Evolutionary conservation across 2,888 invertebrate genomes (phyloP).

Genomic region (Lysandra bellargus): DNA sequence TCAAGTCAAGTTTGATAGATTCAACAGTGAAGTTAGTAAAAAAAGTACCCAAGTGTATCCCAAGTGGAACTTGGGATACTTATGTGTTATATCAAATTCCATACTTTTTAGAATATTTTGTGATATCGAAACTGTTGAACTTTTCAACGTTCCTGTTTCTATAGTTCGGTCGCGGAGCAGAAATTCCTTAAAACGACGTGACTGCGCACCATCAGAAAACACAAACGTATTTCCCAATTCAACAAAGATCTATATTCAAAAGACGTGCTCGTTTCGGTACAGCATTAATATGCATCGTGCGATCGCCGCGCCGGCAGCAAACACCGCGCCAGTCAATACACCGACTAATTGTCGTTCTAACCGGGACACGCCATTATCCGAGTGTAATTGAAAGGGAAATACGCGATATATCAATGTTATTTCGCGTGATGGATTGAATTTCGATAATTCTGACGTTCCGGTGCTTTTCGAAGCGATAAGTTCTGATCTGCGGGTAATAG

Average conservation of each 20-base stretch:
- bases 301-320: constrained; percentile 27
- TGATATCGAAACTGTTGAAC: too few species aligned
- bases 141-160: too few species aligned
- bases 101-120: too few species aligned
- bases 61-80: too few species aligned
- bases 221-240: background rate
- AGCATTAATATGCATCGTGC: constrained; percentile 32
- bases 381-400: constrained; percentile 18
- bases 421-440: background rate
- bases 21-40: too few species aligned
- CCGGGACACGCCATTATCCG: constrained; percentile 19
- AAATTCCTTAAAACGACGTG: background rate
- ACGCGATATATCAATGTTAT: constrained; percentile 26
- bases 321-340: constrained; percentile 33
- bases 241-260: constrained; percentile 24
- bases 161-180: too few species aligned
- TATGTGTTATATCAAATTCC: too few species aligned
- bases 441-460: constrained; percentile 17
- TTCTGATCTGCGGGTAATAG: background rate
- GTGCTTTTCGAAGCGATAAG: background rate
- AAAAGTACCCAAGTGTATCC: too few species aligned
- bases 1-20: too few species aligned
- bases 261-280: constrained; percentile 12
- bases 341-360: constrained; percentile 33
- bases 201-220: background rate